Conservation (phyloP, 2,888 invertebrate species). For the Agonum fuliginosum region DNA sequence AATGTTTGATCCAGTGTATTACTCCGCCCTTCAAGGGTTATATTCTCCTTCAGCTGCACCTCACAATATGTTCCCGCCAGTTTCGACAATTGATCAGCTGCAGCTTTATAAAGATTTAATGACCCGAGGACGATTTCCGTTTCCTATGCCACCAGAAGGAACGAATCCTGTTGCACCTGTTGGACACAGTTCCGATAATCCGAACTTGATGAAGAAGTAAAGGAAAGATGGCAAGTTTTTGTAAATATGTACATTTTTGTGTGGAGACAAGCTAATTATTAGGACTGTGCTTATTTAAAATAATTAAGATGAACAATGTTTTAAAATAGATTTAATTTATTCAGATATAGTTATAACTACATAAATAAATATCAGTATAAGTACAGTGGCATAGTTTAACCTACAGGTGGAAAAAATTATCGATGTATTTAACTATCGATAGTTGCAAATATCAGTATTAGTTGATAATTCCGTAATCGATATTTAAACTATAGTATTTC, state of each 20-base stretch:
- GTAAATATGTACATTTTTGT: conserved; percentile 55
- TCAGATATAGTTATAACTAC: too few relatives aligned
- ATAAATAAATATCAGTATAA: too few relatives aligned
- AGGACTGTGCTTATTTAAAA: conserved; percentile 19
- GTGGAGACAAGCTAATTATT: not conserved
- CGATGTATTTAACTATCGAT: too few relatives aligned
- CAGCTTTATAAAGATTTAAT: conserved; percentile 76
- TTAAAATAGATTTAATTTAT: conserved; percentile 14
- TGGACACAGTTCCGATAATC: conserved; percentile 44
- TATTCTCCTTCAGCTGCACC: conserved; percentile 70
- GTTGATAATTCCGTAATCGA: too few relatives aligned
- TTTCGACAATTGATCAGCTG: conserved; percentile 73
- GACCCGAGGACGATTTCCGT: conserved; percentile 69
- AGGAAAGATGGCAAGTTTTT: not conserved
- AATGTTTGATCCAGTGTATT: conserved; percentile 73
- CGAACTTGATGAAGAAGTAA: conserved; percentile 52
- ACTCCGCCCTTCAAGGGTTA: conserved; percentile 72
- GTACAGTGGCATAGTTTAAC: too few relatives aligned
- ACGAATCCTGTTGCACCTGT: conserved; percentile 62
- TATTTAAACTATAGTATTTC: too few relatives aligned
- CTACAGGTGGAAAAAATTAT: too few relatives aligned
- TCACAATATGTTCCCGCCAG: conserved; percentile 71
- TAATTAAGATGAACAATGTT: not conserved
- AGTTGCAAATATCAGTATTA: too few relatives aligned
- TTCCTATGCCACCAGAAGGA: conserved; percentile 68